Base-by-base conservation (phyloP, 2,797 vertebrate genomes). In the Ctenopoma kingsleyae region DNA sequence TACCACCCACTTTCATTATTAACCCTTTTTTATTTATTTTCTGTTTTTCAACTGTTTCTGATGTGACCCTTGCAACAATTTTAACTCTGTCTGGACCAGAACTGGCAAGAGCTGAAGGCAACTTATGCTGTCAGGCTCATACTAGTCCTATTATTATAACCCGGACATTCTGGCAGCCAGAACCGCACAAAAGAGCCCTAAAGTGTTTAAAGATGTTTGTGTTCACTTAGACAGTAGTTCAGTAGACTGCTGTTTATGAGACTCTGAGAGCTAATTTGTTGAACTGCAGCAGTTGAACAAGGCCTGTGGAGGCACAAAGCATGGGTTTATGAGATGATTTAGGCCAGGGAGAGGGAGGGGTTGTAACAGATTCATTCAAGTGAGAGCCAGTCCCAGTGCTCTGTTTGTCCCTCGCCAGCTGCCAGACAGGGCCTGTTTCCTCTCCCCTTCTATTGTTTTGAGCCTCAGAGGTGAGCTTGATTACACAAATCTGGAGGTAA, bases 401-500 rank as follows among this genome's bases (percentile, higher is more conserved):
- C 77, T 78, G 84, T 89, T 87, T 87, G 88, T 87, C 85, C 78
- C 83, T 81, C 10, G 38, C 80, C 84, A 86, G 90, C 86, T 90
- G 86, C 87, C 84, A 88, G 71, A 86, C 79, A 80, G 52, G 52
- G 76, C 66, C 77, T 67, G 76, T 78, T 85, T 90, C 82, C 79
- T 87, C 69, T 83, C 83, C 58, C 63, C 58, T 16, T 75, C 79
- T 78, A 76, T 90, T 90, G 82, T 91, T 74, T 88, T 83, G 78
- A 78, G 74, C 76, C 80, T 89, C 85, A 76, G 87, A 91, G 87
- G 89, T 92, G 84, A 92, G 89, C 86, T 92, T 89, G 87, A 89
- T 91, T 90, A 91, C 89, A 90, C 75, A 86, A 89, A 91, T 91
- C 76, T 85, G 81, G 82, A 89, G 88, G 86, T 91, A 86, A 90